These are phyloP conservation scores for Salvelinus namaycush DNA, from an alignment of 2,113 vertebrate genomes.

Conservation along the genomic window DNA sequence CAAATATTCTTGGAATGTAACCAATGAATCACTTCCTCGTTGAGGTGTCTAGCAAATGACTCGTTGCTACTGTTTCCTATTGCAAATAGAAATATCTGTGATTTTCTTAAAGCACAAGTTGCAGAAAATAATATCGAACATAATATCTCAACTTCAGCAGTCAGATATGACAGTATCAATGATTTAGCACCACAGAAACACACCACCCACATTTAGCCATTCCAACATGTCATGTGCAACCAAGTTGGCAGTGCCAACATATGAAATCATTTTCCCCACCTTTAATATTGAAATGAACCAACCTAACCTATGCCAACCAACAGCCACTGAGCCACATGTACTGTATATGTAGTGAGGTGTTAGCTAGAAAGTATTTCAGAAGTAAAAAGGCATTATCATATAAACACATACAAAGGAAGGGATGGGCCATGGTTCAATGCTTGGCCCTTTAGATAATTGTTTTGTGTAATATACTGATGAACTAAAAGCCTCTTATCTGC, in stretches of 20 bases:
- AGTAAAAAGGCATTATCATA: neutral
- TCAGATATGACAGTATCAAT: neutral
- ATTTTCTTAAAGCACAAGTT: neutral
- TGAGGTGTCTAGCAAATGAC: neutral
- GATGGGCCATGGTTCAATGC: neutral
- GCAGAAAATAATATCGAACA: neutral
- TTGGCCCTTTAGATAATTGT: neutral
- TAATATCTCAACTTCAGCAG: neutral
- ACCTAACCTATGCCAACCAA: neutral
- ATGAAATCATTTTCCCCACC: neutral
- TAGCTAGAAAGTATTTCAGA: neutral
- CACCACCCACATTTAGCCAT: neutral
- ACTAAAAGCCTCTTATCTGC: neutral
- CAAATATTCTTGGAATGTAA: neutral
- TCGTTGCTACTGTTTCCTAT: neutral
- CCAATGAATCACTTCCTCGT: neutral
- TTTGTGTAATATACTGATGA: neutral
- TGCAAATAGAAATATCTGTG: neutral
- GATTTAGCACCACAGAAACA: constrained; percentile 3
- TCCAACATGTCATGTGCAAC: constrained; percentile 2
- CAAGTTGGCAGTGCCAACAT: constrained; percentile 3
- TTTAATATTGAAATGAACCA: neutral
- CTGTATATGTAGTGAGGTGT: neutral
- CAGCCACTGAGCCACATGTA: neutral
- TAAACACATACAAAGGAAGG: neutral